Evolutionary conservation across 2,113 vertebrate genomes (phyloP).

Genomic region (Gyps fulvus): DNA sequence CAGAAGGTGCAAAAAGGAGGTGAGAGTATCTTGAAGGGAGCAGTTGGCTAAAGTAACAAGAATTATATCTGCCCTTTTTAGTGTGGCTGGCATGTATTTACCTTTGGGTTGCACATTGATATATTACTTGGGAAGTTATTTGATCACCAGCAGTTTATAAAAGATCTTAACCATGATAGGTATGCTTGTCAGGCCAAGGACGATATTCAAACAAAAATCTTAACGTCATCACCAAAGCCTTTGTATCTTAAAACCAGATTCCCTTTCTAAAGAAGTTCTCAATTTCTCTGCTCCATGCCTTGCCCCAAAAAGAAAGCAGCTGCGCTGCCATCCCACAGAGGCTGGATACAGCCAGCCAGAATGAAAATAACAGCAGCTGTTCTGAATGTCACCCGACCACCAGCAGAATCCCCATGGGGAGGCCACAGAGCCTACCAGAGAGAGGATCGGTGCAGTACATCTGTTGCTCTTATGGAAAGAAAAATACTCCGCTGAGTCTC

Average conservation of each 20-base stretch:
- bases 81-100: background rate
- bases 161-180: background rate
- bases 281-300: background rate
- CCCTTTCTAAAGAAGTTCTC: background rate
- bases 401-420: background rate
- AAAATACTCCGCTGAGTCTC: background rate
- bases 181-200: background rate
- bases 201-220: background rate
- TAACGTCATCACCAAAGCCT: background rate
- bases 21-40: background rate
- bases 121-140: background rate
- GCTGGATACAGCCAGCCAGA: background rate
- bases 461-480: background rate
- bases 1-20: background rate
- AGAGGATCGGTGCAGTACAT: background rate
- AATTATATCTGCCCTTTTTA: background rate
- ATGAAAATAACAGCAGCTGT: conserved; percentile 16
- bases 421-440: background rate
- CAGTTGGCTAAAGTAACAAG: background rate
- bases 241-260: background rate
- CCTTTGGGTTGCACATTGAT: background rate
- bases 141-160: background rate
- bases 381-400: background rate
- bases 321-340: background rate
- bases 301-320: background rate